A percentile compares a stretch with the other conserved stretches of the same genome.
These are phyloP conservation scores for Leptinotarsa defecta DNA, from an alignment of 1,140 invertebrate species.

Conservation along the genomic window DNA sequence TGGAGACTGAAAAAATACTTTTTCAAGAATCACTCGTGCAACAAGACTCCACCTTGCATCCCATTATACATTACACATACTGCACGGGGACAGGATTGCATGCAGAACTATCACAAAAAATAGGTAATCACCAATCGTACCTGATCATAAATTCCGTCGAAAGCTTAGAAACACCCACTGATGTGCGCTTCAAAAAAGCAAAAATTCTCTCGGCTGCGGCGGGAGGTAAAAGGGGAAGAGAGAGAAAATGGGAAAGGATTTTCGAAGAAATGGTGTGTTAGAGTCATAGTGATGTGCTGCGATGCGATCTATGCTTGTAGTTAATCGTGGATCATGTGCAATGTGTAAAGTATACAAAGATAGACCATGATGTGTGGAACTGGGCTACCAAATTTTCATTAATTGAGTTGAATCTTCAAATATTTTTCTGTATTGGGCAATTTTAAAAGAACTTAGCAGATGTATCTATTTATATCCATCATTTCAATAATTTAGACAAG, in stretches of 20 bases:
- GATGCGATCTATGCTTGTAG: conserved; percentile 34
- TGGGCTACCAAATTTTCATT: neutral
- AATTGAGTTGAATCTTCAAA: too few species aligned
- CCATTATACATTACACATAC: conserved; percentile 28
- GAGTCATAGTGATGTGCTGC: conserved; percentile 44
- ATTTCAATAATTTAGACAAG: too few species aligned
- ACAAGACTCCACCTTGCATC: too few species aligned
- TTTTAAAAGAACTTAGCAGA: too few species aligned
- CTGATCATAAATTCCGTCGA: conserved; percentile 41
- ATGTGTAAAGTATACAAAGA: conserved; percentile 44
- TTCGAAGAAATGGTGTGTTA: conserved; percentile 21
- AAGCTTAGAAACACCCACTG: conserved; percentile 42
- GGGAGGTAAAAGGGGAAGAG: conserved; percentile 6
- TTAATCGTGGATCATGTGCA: conserved; percentile 44
- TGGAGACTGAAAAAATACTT: too few species aligned
- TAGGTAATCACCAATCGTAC: conserved; percentile 37
- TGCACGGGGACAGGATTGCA: conserved; percentile 1
- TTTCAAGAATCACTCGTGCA: too few species aligned
- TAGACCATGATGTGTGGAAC: neutral
- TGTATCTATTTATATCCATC: too few species aligned
- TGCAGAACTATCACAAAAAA: conserved; percentile 14
- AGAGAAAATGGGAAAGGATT: conserved; percentile 19
- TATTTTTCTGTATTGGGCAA: too few species aligned
- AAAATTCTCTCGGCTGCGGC: neutral
- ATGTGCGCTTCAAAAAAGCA: conserved; percentile 18